A percentile compares a stretch with the other conserved stretches of the same genome.
phyloP scores from a whole-genome alignment of 2,888 invertebrate genomes.

The Drosophila tripunctata region DNA sequence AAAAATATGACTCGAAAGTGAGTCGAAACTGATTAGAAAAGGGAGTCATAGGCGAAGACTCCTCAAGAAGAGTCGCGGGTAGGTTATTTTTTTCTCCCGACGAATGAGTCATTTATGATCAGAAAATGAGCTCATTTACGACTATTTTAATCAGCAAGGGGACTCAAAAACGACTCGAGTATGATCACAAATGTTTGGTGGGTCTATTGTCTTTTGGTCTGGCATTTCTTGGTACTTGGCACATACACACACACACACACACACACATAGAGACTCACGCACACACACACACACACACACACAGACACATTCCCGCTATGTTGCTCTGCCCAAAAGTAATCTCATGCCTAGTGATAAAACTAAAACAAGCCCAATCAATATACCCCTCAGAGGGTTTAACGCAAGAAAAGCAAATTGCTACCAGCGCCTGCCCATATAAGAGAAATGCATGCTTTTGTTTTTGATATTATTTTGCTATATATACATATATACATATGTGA shows the following conservation, averaged over 20 bases:
- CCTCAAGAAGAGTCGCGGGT: no score
- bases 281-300: slow-evolving; percentile 4
- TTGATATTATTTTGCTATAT: slow-evolving; percentile 28
- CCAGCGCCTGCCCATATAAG: slow-evolving; percentile 35
- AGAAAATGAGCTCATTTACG: no score
- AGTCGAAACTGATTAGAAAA: no score
- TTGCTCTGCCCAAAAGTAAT: slow-evolving; percentile 33
- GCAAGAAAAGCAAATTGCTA: slow-evolving; percentile 19
- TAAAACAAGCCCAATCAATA: slow-evolving; percentile 1
- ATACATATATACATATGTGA: no score
- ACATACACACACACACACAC: slow-evolving; percentile 1
- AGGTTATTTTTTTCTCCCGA: no score
- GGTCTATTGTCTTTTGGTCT: background rate
- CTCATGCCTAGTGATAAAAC: slow-evolving; percentile 51
- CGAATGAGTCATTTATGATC: no score
- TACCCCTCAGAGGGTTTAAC: no score
- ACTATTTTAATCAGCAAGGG: no score
- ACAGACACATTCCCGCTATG: slow-evolving; percentile 8
- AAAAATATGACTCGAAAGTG: no score
- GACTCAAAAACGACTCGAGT: no score
- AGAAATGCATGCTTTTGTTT: slow-evolving; percentile 58
- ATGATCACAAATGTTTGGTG: no score
- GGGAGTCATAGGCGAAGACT: no score
- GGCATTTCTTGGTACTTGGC: slow-evolving; percentile 39
- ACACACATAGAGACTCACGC: background rate